Evolutionary conservation across 2,888 invertebrate species (phyloP).

Genomic region (Zygogramma bicolorata): DNA sequence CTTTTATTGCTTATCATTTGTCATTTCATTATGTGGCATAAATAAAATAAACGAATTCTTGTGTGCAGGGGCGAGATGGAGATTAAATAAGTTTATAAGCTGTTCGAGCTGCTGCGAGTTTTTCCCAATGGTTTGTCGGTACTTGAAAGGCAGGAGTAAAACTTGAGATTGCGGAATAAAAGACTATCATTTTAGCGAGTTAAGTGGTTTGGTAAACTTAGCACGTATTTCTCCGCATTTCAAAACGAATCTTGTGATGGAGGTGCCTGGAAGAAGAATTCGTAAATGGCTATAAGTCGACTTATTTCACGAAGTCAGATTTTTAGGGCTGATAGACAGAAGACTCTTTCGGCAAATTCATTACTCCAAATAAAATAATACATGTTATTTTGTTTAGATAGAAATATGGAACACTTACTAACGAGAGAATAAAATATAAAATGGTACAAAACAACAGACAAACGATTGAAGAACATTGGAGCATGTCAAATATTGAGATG

Average conservation of each 20-base stretch:
- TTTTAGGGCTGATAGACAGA: too few species aligned
- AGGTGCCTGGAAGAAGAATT: too few species aligned
- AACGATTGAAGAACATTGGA: too few species aligned
- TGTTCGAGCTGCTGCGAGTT: neutral
- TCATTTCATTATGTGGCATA: constrained; percentile 12
- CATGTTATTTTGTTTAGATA: too few species aligned
- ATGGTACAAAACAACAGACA: too few species aligned
- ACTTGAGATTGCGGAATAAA: neutral
- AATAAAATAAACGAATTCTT: constrained; percentile 9
- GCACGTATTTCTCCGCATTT: neutral
- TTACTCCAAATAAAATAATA: too few species aligned
- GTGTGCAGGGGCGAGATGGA: neutral
- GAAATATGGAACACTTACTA: too few species aligned
- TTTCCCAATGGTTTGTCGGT: neutral
- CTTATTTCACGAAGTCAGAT: too few species aligned
- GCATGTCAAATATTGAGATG: too few species aligned
- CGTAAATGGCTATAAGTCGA: too few species aligned
- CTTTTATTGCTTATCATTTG: constrained; percentile 8
- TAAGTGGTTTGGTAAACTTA: neutral
- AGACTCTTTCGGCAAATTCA: too few species aligned
- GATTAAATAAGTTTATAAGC: constrained; percentile 5
- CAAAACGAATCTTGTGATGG: neutral
- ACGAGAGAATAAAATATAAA: too few species aligned
- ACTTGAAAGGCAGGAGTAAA: neutral
- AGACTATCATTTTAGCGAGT: neutral